phyloP scores from a whole-genome alignment of 1,140 invertebrate species.

The Halyomorpha halys region DNA sequence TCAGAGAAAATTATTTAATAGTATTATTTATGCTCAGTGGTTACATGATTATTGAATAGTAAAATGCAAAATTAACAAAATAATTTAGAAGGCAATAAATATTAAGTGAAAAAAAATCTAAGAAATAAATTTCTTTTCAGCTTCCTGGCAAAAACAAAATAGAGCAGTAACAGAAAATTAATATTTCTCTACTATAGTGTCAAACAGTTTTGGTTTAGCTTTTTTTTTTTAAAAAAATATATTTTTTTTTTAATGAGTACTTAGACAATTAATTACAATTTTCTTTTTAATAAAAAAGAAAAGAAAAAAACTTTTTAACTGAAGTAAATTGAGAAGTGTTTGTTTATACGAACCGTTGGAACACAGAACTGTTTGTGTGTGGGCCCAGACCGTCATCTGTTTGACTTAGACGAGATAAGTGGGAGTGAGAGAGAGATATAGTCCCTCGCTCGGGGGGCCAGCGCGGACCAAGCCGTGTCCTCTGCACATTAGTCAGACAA shows the following conservation, averaged over 20 bases:
- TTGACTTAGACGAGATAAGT: neutral
- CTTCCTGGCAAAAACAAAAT: no score
- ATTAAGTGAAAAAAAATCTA: no score
- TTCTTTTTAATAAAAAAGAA: neutral
- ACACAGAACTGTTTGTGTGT: conserved; percentile 1
- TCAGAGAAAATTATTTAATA: no score
- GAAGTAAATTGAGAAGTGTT: conserved; percentile 12
- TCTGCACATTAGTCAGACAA: conserved; percentile 19
- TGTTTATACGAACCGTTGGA: conserved; percentile 13
- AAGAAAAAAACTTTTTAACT: neutral
- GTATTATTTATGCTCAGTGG: no score
- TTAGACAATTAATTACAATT: neutral
- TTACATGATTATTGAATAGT: no score
- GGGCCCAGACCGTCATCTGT: conserved; percentile 9
- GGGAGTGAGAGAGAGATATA: neutral
- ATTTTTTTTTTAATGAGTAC: neutral
- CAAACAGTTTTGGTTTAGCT: neutral
- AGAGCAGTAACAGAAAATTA: no score
- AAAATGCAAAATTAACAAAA: no score
- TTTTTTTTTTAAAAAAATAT: no score
- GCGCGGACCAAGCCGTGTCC: conserved; percentile 1
- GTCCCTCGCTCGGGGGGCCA: conserved; percentile 16
- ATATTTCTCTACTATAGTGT: no score
- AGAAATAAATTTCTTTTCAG: no score
- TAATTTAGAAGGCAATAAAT: no score